Conservation (phyloP, 2,113 vertebrate genomes). For the Dasyornis broadbenti region DNA sequence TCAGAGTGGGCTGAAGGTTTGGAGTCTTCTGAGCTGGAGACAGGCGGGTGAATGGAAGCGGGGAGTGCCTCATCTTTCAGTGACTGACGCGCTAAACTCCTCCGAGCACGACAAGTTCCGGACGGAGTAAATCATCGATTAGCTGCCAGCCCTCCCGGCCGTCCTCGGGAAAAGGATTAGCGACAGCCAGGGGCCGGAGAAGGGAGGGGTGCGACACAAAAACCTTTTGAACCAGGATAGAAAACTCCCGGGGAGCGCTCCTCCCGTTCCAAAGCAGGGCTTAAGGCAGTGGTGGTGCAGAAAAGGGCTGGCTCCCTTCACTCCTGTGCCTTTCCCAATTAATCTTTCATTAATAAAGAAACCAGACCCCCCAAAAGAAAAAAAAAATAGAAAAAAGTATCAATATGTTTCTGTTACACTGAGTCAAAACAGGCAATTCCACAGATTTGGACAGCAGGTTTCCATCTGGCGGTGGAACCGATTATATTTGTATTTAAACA, state of each 20-base stretch:
- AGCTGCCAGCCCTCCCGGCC: slow-evolving; percentile 28
- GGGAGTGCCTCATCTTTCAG: neutral
- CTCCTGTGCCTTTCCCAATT: neutral
- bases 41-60: neutral
- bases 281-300: neutral
- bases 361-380: too few relatives aligned
- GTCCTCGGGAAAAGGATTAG: neutral
- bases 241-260: neutral
- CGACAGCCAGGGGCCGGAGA: neutral
- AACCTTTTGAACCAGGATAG: neutral
- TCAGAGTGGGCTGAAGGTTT: neutral
- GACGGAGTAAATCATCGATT: slow-evolving; percentile 51
- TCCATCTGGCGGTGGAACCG: neutral
- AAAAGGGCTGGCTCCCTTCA: neutral
- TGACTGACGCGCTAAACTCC: slow-evolving; percentile 27
- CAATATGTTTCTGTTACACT: neutral
- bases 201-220: neutral
- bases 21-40: neutral
- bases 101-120: slow-evolving; percentile 33
- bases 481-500: neutral
- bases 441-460: neutral
- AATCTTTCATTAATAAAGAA: neutral
- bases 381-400: neutral
- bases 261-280: neutral
- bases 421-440: neutral